Base-by-base conservation (phyloP, 2,113 vertebrate genomes). In the Bettongia penicillata region DNA sequence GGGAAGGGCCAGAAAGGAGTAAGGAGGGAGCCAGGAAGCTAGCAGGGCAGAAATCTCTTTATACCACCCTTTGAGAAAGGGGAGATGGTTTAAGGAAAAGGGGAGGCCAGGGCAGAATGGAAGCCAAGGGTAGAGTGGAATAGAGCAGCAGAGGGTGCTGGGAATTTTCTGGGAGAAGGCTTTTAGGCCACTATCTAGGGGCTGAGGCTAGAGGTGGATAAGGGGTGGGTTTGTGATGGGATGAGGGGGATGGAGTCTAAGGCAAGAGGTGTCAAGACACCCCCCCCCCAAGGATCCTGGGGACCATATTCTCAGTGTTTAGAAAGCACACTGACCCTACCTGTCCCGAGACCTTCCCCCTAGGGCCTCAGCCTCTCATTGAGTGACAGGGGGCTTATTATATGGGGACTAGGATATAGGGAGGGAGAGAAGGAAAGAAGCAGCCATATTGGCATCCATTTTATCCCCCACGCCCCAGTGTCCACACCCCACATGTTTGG, bases 371-470 rank as follows among this genome's bases (percentile, higher is more conserved):
- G 26, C 28, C 11, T 31, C 49, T 90, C 48, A 90, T 3, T 84
- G n/a, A 84, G n/a, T 84, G n/a, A 90, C 49, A 90, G 48, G 90
- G 90, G 25, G 49, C 91, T 26, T 53, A 37, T 26, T 53, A 61
- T 53, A 50, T 90, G 89, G 91, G 61, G 52, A 31, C 53, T 91
- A 89, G 51, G 57, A 92, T 5, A 92, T 5, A 91, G 47, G 49
- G 55, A 90, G 14, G 94, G 92, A 90, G 61, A 23, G 53, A 89
- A 89, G 90, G 95, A 96, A 93, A 94, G 92, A 90, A 91, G 93
- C 97, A 98, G 98, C 98, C 98, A 99, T 98, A 98, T 98, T 96
- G 98, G 98, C 97, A 94, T 97, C 98, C 98, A 98, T 98, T 95
- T 98, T 97, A 97, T 91, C 52, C 97, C 97, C 97, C 98, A 97